Conservation (phyloP, 2,797 vertebrate genomes). For the Lateolabrax maculatus region DNA sequence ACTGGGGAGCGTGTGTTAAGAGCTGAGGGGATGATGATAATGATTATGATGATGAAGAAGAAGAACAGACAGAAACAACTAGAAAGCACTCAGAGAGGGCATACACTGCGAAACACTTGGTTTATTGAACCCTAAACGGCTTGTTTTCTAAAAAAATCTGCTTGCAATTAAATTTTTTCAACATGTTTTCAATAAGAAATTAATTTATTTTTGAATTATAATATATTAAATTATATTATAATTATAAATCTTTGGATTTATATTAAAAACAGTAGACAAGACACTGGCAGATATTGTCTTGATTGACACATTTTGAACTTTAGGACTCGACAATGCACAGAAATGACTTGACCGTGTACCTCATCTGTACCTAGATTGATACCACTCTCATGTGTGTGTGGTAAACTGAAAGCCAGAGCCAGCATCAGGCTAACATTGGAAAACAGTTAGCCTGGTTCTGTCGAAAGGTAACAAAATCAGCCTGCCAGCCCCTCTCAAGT, state of each 20-base stretch:
- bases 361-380: not conserved
- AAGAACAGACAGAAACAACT: not conserved
- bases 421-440: not conserved
- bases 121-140: not conserved
- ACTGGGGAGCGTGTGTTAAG: conserved; percentile 13
- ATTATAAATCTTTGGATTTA: not conserved
- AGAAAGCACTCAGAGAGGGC: not conserved
- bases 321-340: not conserved
- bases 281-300: not conserved
- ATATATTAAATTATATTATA: too few species aligned
- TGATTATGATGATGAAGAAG: not conserved
- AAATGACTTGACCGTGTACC: not conserved
- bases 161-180: not conserved
- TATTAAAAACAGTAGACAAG: not conserved
- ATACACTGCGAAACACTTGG: not conserved
- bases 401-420: too few species aligned
- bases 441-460: not conserved
- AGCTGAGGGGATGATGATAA: not conserved
- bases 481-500: not conserved
- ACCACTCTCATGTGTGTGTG: too few species aligned
- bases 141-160: not conserved
- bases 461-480: not conserved
- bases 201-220: too few species aligned
- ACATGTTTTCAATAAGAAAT: not conserved
- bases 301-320: not conserved